Conservation (phyloP, 2,113 vertebrate species). For the cat (Felis catus) region F.catus_Fca126_mat1.0 CM031411.1:115765501-115766000, state of each 20-base stretch:
- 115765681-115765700: background rate
- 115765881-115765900: background rate
- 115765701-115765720: background rate
- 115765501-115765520: slow-evolving; percentile 24
- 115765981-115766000: slow-evolving; percentile 37
- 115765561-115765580: background rate
- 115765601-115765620: background rate
- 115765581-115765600: background rate
- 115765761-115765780: slow-evolving; percentile 20
- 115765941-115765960: slow-evolving; percentile 24
- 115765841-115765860: background rate
- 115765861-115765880: slow-evolving; percentile 19
- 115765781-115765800: slow-evolving; percentile 20
- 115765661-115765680: background rate
- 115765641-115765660: background rate
- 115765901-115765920: background rate
- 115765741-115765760: background rate
- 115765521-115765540: background rate
- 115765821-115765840: background rate
- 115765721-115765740: background rate
- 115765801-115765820: slow-evolving; percentile 12
- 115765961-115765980: background rate
- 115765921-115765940: background rate
- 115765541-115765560: background rate
- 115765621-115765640: slow-evolving; percentile 11